phyloP scores from a whole-genome alignment of 2,797 vertebrate genomes.

The Onychomys torridus region DNA sequence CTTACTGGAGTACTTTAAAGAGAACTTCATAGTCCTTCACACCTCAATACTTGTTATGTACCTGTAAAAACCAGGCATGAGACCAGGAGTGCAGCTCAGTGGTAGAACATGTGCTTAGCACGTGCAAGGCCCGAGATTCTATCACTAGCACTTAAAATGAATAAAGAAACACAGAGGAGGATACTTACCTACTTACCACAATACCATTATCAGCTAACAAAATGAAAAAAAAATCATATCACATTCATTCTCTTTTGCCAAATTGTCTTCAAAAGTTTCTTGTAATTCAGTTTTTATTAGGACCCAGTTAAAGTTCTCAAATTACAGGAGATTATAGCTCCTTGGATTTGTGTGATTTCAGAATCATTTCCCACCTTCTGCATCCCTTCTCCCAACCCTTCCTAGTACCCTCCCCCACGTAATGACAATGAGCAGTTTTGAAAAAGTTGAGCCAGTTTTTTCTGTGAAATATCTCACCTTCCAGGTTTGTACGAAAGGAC shows the following conservation, averaged over 20 bases:
- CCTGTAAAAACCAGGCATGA: not conserved
- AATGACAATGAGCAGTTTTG: not conserved
- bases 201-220: not conserved
- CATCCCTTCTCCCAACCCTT: not conserved
- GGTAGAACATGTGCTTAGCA: no score
- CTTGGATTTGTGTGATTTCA: not conserved
- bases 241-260: not conserved
- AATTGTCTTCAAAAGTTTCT: not conserved
- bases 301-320: not conserved
- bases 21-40: not conserved
- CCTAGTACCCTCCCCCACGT: not conserved
- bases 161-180: not conserved
- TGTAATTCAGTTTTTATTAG: not conserved
- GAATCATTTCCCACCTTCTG: not conserved
- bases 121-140: not conserved
- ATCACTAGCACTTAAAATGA: not conserved
- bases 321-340: not conserved
- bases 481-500: constrained; percentile 1
- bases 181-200: not conserved
- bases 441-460: not conserved
- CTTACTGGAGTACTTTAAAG: constrained; percentile 3
- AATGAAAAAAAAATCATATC: not conserved
- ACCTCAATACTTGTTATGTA: not conserved
- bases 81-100: not conserved
- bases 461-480: not conserved